Evolutionary conservation across 2,888 invertebrate genomes (phyloP).

Genomic region (Anthrax anthrax): DNA sequence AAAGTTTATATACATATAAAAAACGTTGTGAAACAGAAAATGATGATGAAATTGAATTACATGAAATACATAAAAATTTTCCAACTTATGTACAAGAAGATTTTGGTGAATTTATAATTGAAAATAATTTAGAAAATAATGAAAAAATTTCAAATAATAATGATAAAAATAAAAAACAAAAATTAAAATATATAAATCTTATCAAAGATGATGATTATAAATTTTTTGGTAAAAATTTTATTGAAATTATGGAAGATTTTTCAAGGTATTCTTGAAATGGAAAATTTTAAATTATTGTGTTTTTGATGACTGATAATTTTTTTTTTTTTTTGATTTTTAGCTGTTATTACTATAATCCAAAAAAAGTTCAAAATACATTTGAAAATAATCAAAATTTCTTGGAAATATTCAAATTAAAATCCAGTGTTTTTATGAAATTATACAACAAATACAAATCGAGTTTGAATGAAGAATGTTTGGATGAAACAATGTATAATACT

Average conservation of each 20-base stretch:
- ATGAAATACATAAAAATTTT: conserved; percentile 54
- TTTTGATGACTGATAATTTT: background rate
- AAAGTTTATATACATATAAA: conserved; percentile 61
- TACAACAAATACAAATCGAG: conserved; percentile 23
- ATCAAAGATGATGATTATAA: conserved; percentile 25
- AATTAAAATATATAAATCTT: conserved; percentile 17
- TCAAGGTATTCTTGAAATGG: conserved; percentile 14
- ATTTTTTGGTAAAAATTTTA: conserved; percentile 26
- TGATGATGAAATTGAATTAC: conserved; percentile 49
- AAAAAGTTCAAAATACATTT: conserved; percentile 3
- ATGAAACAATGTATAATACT: conserved; percentile 23
- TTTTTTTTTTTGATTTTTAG: conserved; percentile 7
- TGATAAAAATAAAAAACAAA: conserved; percentile 8
- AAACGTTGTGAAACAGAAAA: conserved; percentile 49
- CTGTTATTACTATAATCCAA: conserved; percentile 20
- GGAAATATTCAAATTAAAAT: conserved; percentile 21
- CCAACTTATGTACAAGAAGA: conserved; percentile 53
- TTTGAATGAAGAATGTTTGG: conserved; percentile 20
- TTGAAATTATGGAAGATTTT: conserved; percentile 22
- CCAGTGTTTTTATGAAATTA: conserved; percentile 25
- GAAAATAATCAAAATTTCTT: conserved; percentile 16
- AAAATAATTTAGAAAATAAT: conserved; percentile 37
- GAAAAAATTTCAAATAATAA: conserved; percentile 13
- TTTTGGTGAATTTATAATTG: conserved; percentile 49
- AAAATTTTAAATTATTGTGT: background rate